These are phyloP conservation scores for Seriola rivoliana DNA, from an alignment of 2,113 vertebrate genomes.

Conservation along the genomic window DNA sequence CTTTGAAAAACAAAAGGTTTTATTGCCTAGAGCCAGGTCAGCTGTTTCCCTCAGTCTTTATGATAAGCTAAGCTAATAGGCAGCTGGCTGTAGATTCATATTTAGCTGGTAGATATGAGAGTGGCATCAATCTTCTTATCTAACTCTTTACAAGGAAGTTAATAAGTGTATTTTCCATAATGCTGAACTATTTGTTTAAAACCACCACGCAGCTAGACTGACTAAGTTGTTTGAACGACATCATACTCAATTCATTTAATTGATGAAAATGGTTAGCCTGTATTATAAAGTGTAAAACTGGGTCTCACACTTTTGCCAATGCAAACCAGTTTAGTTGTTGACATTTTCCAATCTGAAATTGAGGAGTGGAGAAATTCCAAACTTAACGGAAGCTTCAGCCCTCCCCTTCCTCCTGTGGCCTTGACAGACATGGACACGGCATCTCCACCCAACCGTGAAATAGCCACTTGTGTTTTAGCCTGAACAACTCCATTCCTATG, in stretches of 20 bases:
- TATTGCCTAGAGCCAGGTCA: background rate
- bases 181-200: background rate
- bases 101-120: background rate
- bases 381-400: constrained; percentile 12
- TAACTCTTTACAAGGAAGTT: background rate
- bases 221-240: background rate
- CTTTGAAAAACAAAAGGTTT: background rate
- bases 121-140: background rate
- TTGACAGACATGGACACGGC: constrained; percentile 69
- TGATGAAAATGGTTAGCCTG: background rate
- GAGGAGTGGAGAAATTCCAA: constrained; percentile 32
- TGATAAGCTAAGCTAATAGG: background rate
- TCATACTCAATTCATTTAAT: background rate
- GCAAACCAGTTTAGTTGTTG: constrained; percentile 24
- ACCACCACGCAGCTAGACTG: background rate
- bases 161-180: background rate
- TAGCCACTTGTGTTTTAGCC: constrained; percentile 77
- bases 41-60: background rate
- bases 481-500: constrained; percentile 72
- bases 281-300: background rate
- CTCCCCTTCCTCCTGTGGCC: constrained; percentile 44
- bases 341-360: constrained; percentile 44
- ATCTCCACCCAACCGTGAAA: constrained; percentile 77
- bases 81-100: background rate
- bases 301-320: background rate